Conservation (phyloP, 2,113 vertebrate genomes). For the Eclectus roratus region DNA sequence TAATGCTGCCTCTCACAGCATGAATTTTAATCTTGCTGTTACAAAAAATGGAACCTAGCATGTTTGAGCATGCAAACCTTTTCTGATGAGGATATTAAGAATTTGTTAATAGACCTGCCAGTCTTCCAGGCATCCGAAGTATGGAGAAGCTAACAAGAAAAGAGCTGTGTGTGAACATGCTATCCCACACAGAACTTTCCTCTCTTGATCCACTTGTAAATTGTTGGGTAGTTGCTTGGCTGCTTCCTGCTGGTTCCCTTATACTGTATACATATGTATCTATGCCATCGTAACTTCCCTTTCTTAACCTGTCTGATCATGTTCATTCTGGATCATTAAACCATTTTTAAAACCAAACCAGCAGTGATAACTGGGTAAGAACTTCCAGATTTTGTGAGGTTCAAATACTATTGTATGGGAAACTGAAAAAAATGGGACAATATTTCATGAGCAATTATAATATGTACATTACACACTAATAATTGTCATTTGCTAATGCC, state of each 20-base stretch:
- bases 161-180: neutral
- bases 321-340: neutral
- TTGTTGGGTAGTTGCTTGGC: neutral
- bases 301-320: neutral
- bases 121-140: neutral
- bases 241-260: neutral
- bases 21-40: neutral
- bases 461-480: neutral
- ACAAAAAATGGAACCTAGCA: neutral
- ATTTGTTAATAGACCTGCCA: neutral
- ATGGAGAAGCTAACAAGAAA: neutral
- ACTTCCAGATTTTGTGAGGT: neutral
- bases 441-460: neutral
- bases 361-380: neutral
- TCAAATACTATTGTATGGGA: neutral
- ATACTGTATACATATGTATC: fast-evolving
- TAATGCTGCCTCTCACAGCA: neutral
- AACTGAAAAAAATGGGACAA: neutral
- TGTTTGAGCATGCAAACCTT: neutral
- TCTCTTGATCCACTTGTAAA: neutral
- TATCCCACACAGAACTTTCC: neutral
- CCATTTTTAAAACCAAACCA: neutral
- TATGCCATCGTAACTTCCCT: fast-evolving
- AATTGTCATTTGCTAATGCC: neutral
- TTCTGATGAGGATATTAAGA: neutral